Percentiles rank a stretch among this genome's conserved stretches.
phyloP scores from a whole-genome alignment of 2,797 vertebrate species.

The Betta splendens region DNA sequence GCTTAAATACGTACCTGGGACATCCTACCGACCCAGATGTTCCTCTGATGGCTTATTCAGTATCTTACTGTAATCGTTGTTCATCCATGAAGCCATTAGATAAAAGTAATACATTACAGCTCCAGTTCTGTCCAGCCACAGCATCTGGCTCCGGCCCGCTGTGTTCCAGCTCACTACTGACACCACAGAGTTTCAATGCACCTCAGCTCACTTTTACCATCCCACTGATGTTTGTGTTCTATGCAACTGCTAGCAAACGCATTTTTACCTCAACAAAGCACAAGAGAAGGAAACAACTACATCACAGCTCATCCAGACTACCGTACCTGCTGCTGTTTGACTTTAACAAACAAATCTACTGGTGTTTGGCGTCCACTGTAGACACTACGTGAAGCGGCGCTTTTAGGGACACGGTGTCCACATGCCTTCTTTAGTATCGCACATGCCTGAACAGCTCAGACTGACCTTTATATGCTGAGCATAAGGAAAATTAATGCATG shows the following conservation, averaged over 20 bases:
- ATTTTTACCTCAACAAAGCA: neutral
- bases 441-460: neutral
- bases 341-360: neutral
- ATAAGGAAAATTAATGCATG: slow-evolving; percentile 4
- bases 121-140: neutral
- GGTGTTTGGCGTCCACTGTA: neutral
- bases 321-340: neutral
- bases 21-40: too few relatives aligned
- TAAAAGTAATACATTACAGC: neutral
- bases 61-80: neutral
- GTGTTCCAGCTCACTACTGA: neutral
- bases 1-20: too few relatives aligned
- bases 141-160: too few relatives aligned
- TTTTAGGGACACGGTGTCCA: neutral
- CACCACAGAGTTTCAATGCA: neutral
- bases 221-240: neutral
- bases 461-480: neutral
- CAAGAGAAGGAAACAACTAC: neutral
- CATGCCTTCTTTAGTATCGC: neutral
- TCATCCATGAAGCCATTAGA: neutral
- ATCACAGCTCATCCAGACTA: neutral
- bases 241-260: neutral
- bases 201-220: neutral
- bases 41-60: neutral
- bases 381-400: slow-evolving; percentile 13